Percentiles rank a stretch among this genome's conserved stretches.
Evolutionary conservation across 2,888 invertebrate species (phyloP).

Genomic region (Galerucella nymphaeae): DNA sequence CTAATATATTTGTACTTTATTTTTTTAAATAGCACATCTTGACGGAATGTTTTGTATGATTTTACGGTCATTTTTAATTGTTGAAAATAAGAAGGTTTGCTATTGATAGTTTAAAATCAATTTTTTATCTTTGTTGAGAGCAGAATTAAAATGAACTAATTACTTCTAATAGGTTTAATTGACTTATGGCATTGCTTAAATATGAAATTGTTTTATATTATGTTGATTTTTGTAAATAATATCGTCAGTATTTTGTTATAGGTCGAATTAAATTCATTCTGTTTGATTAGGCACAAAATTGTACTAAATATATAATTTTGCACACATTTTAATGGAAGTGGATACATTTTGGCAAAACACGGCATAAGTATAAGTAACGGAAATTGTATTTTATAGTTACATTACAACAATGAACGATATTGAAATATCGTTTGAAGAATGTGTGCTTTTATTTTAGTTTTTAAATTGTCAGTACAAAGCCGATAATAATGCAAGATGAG

Average conservation of each 20-base stretch:
- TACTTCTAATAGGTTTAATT: not conserved
- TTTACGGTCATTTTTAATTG: not conserved
- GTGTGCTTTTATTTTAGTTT: no score
- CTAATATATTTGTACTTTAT: no score
- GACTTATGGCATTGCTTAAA: constrained; percentile 8
- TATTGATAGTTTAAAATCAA: not conserved
- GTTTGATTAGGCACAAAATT: not conserved
- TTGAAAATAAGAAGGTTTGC: not conserved
- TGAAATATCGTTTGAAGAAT: no score
- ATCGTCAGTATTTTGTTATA: constrained; percentile 28
- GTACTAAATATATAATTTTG: no score
- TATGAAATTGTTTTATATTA: constrained; percentile 17
- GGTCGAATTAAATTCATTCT: constrained; percentile 12
- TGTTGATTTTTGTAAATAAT: constrained; percentile 30
- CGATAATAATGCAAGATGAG: no score
- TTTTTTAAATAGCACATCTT: no score
- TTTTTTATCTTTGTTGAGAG: not conserved
- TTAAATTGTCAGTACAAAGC: no score
- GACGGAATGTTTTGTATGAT: not conserved
- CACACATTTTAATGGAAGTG: no score
- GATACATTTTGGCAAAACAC: no score
- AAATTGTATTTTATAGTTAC: no score
- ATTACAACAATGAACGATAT: no score
- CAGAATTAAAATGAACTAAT: constrained; percentile 1
- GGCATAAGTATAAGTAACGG: no score